Evolutionary conservation across 2,888 invertebrate genomes (phyloP).

Genomic region (Platycnemis pennipes): DNA sequence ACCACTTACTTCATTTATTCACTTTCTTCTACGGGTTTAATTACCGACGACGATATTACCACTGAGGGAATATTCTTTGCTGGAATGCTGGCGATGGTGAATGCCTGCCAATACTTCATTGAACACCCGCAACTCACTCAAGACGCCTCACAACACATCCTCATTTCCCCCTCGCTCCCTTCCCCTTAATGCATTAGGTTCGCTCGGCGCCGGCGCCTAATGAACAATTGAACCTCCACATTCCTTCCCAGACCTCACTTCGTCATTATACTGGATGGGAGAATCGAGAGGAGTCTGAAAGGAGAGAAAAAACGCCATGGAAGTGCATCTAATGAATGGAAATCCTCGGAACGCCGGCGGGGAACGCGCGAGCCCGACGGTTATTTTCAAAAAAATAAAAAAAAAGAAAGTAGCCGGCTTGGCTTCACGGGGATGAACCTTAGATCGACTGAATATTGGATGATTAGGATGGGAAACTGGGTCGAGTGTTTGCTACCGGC

Average conservation of each 20-base stretch:
- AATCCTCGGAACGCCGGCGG: background rate
- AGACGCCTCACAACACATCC: too few relatives aligned
- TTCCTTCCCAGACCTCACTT: background rate
- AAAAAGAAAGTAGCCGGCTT: background rate
- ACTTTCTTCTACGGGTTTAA: too few relatives aligned
- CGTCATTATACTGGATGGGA: background rate
- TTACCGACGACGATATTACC: too few relatives aligned
- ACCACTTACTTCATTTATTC: too few relatives aligned
- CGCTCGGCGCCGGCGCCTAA: background rate
- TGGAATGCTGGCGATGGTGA: too few relatives aligned
- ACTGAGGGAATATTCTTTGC: too few relatives aligned
- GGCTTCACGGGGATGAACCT: constrained; percentile 7
- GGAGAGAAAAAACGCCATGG: background rate
- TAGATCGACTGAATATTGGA: constrained; percentile 39
- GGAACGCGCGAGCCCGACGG: background rate
- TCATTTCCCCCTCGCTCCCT: too few relatives aligned
- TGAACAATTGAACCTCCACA: background rate
- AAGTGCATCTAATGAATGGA: constrained; percentile 19
- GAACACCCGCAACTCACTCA: too few relatives aligned
- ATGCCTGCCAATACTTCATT: too few relatives aligned
- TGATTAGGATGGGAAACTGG: constrained; percentile 19
- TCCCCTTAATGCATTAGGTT: background rate
- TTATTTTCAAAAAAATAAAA: constrained; percentile 1
- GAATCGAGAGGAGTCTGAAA: background rate
- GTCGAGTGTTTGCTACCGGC: background rate